Evolutionary conservation across 1,140 invertebrate species (phyloP), one percentile per base, ranked within the genome.

Genomic region (Drosophila sp.): DNA sequence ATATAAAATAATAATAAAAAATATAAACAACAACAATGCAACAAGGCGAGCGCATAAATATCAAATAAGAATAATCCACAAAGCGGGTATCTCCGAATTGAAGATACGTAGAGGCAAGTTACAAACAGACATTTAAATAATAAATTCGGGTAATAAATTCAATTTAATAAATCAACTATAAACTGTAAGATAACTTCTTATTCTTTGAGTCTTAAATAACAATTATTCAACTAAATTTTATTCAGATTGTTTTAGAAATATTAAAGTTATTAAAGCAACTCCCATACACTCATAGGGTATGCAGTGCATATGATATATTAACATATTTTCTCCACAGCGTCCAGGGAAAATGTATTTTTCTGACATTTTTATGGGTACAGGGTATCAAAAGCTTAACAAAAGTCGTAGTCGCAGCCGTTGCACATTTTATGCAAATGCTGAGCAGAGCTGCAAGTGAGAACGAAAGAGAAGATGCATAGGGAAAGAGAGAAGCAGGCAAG

Each of bases 361-460:
- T 32, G 25, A 11, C 21, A 18, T 11, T 43, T 43, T 43, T 32
- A 41, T n/a, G 16, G 18, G 6, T 29, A n/a, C n/a, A n/a, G n/a
- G n/a, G n/a, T 56, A 64, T 65, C 14, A 41, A 46, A 48, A 73
- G 29, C 53, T 41, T 27, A 41, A 8, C 13, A 62, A 32, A 48
- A 45, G 13, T 11, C 43, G 32, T 59, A 18, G 32, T 46, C 32
- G 45, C 16, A 34, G 32, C 34, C 50, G 59, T 61, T 71, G 82
- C 82, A 78, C 74, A 86, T 76, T 81, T 86, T 78, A 86, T 86
- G 82, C 78, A 86, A 82, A 86, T 82, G 56, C 16, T 27, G 13
- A 54, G 63, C 40, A 41, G 27, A 59, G 21, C 21, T 21, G 21
- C 21, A 4, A 21, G 21, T 21, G 21, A 21, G 21, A 21, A 21